Percentiles rank a stretch among this genome's conserved stretches.
Evolutionary conservation across 2,888 invertebrate genomes (phyloP).

Genomic region (Philopedon plagiatum): DNA sequence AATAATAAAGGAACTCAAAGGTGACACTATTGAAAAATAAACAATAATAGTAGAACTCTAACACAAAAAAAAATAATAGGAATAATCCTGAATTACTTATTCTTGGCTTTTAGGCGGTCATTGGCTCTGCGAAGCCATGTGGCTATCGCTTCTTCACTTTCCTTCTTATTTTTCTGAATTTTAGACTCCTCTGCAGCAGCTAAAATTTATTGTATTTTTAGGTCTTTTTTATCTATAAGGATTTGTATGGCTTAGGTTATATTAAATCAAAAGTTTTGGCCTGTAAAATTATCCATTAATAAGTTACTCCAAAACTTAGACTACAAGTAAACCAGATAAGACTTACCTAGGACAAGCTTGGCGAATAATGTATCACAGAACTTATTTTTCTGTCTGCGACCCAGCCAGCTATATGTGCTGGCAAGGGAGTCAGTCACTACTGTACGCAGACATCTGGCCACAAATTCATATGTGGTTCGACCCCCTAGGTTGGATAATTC

Average conservation of each 20-base stretch:
- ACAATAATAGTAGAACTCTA: no score
- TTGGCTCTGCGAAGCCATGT: no score
- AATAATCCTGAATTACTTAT: no score
- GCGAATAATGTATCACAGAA: background rate
- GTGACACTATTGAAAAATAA: no score
- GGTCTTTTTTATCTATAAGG: no score
- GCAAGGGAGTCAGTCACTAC: background rate
- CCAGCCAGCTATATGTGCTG: background rate
- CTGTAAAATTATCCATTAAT: background rate
- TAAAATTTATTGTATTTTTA: no score
- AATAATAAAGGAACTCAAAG: no score
- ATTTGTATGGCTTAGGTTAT: background rate
- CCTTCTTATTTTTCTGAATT: no score
- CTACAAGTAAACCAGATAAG: background rate
- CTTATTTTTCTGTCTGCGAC: background rate
- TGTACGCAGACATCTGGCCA: background rate
- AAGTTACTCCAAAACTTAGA: background rate
- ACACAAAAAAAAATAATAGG: no score
- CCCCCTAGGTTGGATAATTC: background rate
- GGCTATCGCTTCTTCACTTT: no score
- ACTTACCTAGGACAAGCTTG: background rate
- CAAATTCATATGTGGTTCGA: background rate
- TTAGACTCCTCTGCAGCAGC: no score
- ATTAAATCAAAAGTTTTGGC: background rate
- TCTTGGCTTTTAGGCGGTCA: no score